phyloP scores from a whole-genome alignment of 2,888 invertebrate species.

The Macaria liturata region DNA sequence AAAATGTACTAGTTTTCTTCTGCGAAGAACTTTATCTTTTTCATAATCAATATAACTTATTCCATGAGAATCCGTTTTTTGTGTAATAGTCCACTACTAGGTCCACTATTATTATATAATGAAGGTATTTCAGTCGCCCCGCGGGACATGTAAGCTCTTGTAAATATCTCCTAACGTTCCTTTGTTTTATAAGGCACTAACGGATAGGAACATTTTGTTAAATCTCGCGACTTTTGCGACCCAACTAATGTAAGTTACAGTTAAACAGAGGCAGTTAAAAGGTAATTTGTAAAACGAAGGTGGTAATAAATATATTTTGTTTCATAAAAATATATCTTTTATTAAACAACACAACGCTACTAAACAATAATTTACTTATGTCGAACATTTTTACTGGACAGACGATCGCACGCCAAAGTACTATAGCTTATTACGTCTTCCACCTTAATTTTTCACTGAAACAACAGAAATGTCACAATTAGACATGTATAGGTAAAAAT shows the following conservation, averaged over 20 bases:
- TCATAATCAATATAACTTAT: too few relatives aligned
- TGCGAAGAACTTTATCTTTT: too few relatives aligned
- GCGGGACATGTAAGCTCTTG: conserved; percentile 50
- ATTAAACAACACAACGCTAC: conserved; percentile 7
- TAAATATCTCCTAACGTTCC: conserved; percentile 69
- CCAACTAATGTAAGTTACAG: conserved; percentile 55
- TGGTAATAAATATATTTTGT: conserved; percentile 80
- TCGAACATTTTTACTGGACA: conserved; percentile 1
- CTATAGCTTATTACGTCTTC: neutral
- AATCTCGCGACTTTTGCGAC: conserved; percentile 67
- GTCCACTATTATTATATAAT: too few relatives aligned
- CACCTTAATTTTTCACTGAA: neutral
- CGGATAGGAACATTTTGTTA: conserved; percentile 59
- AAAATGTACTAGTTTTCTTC: too few relatives aligned
- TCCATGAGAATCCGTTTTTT: too few relatives aligned
- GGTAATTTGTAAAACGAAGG: conserved; percentile 65
- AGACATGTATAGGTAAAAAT: too few relatives aligned
- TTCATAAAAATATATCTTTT: conserved; percentile 51
- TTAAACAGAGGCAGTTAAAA: conserved; percentile 56
- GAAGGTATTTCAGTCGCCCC: conserved; percentile 25
- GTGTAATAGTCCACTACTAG: too few relatives aligned
- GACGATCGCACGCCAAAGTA: neutral
- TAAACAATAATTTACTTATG: neutral
- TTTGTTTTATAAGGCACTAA: conserved; percentile 70
- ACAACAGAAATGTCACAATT: neutral